Evolutionary conservation across 1,140 invertebrate species (phyloP).

Genomic region (Pogonus chalceus): DNA sequence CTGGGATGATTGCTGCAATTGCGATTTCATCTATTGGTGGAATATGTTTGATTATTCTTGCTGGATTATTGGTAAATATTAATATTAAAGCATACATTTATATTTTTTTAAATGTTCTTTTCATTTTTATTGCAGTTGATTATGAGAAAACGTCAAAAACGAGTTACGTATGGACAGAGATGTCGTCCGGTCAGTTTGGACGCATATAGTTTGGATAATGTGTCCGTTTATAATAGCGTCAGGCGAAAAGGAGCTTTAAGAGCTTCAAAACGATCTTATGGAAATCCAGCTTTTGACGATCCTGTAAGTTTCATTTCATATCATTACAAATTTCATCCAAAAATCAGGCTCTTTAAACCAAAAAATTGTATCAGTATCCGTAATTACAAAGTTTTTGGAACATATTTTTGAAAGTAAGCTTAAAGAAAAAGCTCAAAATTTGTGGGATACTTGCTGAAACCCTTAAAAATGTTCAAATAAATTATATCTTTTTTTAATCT

Average conservation of each 20-base stretch:
- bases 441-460: no score
- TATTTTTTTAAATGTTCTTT: slow-evolving; percentile 13
- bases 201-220: slow-evolving; percentile 80
- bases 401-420: no score
- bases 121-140: slow-evolving; percentile 46
- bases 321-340: no score
- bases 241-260: slow-evolving; percentile 57
- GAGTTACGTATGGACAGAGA: slow-evolving; percentile 63
- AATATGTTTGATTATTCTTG: slow-evolving; percentile 47
- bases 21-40: slow-evolving; percentile 43
- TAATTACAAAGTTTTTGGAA: no score
- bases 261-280: slow-evolving; percentile 80
- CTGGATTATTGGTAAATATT: slow-evolving; percentile 54
- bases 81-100: slow-evolving; percentile 4
- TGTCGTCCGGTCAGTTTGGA: slow-evolving; percentile 80
- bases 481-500: no score
- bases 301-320: slow-evolving; percentile 56
- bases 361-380: no score
- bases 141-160: slow-evolving; percentile 59
- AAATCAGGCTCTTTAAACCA: no score
- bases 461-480: no score
- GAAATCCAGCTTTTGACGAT: slow-evolving; percentile 87
- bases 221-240: slow-evolving; percentile 70
- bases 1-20: slow-evolving; percentile 42
- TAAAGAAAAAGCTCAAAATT: no score